Percentiles rank a stretch among this genome's conserved stretches.
Evolutionary conservation across 2,113 vertebrate species (phyloP).

Genomic region (Spea bombifrons): DNA sequence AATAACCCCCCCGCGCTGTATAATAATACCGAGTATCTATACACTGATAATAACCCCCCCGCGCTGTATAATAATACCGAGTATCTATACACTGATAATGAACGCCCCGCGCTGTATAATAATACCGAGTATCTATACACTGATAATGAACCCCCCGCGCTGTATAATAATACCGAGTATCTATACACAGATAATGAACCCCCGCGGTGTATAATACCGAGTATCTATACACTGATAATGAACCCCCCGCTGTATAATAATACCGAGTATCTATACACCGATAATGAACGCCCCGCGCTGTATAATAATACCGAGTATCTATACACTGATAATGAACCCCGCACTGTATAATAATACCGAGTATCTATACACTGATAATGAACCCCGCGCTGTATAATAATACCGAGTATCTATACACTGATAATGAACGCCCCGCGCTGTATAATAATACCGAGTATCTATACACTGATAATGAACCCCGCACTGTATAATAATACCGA

Average conservation of each 20-base stretch:
- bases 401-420: neutral
- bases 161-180: neutral
- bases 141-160: too few relatives aligned
- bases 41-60: too few relatives aligned
- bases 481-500: neutral
- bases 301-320: neutral
- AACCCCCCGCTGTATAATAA: neutral
- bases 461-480: neutral
- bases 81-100: neutral
- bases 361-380: neutral
- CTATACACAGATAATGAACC: neutral
- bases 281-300: neutral
- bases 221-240: neutral
- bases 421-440: neutral
- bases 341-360: neutral
- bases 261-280: neutral
- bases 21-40: neutral
- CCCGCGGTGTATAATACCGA: neutral
- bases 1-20: neutral
- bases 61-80: neutral
- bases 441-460: neutral
- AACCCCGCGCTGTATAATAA: neutral
- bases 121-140: neutral
- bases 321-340: neutral
- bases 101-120: neutral